Percentiles rank a stretch among this genome's conserved stretches.
Evolutionary conservation across 1,140 invertebrate genomes (phyloP).

Genomic region (Lamellibrachia luymesi): DNA sequence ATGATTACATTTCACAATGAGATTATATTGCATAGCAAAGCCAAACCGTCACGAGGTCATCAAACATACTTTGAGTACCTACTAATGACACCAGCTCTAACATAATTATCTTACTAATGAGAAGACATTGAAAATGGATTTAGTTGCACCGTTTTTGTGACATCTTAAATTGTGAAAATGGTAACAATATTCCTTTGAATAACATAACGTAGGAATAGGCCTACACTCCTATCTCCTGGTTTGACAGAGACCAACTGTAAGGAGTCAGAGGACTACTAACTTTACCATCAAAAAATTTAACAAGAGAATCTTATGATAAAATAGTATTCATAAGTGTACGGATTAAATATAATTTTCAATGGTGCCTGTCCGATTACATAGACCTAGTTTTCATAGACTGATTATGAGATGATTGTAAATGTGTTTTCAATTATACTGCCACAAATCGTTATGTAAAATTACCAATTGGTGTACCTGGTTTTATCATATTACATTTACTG

Average conservation of each 20-base stretch:
- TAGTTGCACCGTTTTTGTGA: background rate
- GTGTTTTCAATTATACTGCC: no score
- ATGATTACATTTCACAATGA: background rate
- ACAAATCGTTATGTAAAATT: no score
- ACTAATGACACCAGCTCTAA: no score
- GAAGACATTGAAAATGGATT: no score
- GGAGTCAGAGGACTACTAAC: background rate
- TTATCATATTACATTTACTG: background rate
- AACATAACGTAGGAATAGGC: background rate
- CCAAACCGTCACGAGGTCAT: background rate
- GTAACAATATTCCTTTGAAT: background rate
- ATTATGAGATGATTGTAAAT: no score
- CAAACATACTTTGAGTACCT: no score
- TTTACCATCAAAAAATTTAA: background rate
- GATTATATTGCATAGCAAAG: background rate
- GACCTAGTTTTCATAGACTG: no score
- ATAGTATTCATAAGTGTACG: background rate
- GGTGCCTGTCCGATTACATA: no score
- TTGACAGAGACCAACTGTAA: background rate
- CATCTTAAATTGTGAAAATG: background rate
- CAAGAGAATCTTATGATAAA: background rate
- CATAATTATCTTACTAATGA: no score
- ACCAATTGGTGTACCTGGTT: no score
- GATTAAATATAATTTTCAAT: no score
- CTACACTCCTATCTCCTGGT: background rate